These are phyloP conservation scores for Pseudorhombus dupliciocellatus DNA, from an alignment of 2,113 vertebrate species.

Conservation along the genomic window DNA sequence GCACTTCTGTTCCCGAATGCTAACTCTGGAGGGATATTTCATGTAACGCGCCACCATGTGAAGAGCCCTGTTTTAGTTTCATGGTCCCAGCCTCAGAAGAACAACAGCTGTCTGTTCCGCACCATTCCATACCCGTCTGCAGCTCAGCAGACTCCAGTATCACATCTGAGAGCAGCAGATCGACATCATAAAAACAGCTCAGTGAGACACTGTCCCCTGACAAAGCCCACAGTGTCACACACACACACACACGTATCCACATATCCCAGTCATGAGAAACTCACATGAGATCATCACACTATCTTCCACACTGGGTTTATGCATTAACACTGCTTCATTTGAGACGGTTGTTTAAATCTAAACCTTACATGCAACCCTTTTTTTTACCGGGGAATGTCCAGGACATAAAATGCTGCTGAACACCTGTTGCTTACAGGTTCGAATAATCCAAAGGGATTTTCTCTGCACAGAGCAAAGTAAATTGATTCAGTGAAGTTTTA, in stretches of 20 bases:
- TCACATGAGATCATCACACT: conserved; percentile 16
- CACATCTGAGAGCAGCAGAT: conserved; percentile 40
- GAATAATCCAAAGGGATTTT: conserved; percentile 57
- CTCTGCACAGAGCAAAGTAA: conserved; percentile 54
- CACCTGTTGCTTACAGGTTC: conserved; percentile 60
- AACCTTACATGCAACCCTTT: conserved; percentile 12
- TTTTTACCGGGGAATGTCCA: not conserved
- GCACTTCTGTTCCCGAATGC: conserved; percentile 78
- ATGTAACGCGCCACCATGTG: conserved; percentile 71
- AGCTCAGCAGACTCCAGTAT: conserved; percentile 48
- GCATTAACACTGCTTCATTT: not conserved
- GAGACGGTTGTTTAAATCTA: conserved; percentile 16
- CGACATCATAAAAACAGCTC: conserved; percentile 51
- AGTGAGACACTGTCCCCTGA: conserved; percentile 19
- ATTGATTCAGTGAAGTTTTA: conserved; percentile 64
- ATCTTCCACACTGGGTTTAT: conserved; percentile 6
- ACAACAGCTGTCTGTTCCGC: conserved; percentile 80
- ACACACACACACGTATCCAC: conserved; percentile 9
- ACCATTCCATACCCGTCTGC: conserved; percentile 23
- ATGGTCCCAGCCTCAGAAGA: conserved; percentile 53
- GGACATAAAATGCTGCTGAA: conserved; percentile 27
- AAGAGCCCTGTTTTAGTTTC: conserved; percentile 67
- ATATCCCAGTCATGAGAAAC: conserved; percentile 4
- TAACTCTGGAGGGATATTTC: conserved; percentile 70
- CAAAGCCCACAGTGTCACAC: conserved; percentile 55